Evolutionary conservation across 2,113 vertebrate genomes (phyloP).

Genomic region (Aplodontia rufa): DNA sequence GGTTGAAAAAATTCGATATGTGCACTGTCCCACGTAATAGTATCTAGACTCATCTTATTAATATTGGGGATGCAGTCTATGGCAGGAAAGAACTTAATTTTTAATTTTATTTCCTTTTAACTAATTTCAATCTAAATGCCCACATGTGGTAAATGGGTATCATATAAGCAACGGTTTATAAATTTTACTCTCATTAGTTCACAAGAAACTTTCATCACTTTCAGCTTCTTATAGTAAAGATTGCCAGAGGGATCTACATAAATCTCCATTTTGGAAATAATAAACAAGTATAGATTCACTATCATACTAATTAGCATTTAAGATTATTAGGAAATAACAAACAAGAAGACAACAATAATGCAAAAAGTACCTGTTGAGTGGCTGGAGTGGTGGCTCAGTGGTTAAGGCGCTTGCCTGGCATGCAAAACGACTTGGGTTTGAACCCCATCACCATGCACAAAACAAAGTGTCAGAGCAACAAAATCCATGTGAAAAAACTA

Average conservation of each 20-base stretch:
- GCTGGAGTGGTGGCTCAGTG: too few species aligned
- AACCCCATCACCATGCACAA: too few species aligned
- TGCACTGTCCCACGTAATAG: not conserved
- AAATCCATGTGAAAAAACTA: too few species aligned
- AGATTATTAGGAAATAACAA: not conserved
- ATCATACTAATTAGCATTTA: conserved; percentile 23
- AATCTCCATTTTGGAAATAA: not conserved
- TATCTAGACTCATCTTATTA: not conserved
- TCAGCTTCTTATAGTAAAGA: not conserved
- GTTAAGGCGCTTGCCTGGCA: too few species aligned
- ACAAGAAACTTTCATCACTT: not conserved
- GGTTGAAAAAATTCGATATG: not conserved
- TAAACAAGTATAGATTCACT: not conserved
- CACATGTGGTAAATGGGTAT: not conserved
- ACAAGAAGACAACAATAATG: not conserved
- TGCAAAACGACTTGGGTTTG: too few species aligned
- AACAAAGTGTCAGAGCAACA: too few species aligned
- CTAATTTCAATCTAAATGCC: conserved; percentile 24
- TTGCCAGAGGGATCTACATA: not conserved
- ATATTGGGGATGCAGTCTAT: not conserved
- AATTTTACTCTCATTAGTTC: not conserved
- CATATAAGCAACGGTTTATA: not conserved
- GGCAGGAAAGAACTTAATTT: not conserved
- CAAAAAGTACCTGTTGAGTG: not conserved
- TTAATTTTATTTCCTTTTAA: not conserved